Evolutionary conservation across 2,797 vertebrate species (phyloP).

Genomic region (Antennarius maculatus): DNA sequence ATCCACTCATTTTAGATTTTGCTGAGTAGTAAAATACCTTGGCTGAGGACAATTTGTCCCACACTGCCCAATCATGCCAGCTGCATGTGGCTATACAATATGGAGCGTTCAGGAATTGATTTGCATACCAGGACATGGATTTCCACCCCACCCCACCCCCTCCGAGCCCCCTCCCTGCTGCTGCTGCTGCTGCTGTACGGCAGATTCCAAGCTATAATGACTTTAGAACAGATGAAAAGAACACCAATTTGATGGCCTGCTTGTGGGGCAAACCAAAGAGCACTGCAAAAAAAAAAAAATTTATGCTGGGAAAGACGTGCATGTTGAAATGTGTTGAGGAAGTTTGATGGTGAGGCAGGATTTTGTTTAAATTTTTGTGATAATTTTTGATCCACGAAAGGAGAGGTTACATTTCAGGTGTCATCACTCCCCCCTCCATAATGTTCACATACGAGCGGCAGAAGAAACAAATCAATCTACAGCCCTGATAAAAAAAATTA

Average conservation of each 20-base stretch:
- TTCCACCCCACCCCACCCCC: conserved; percentile 39
- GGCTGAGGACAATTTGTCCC: conserved; percentile 75
- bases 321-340: conserved; percentile 22
- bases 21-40: conserved; percentile 79
- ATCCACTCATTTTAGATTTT: conserved; percentile 73
- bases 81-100: conserved; percentile 76
- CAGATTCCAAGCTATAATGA: conserved; percentile 61
- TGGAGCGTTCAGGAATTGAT: conserved; percentile 69
- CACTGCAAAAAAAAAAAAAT: conserved; percentile 7
- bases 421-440: not conserved
- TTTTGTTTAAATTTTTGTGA: conserved; percentile 24
- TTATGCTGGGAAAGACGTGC: conserved; percentile 5
- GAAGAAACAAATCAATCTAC: not conserved
- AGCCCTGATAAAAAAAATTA: conserved; percentile 7
- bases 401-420: conserved; percentile 15
- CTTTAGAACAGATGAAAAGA: conserved; percentile 65
- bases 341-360: conserved; percentile 32
- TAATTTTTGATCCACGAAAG: conserved; percentile 46
- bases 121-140: conserved; percentile 75
- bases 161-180: conserved; percentile 34
- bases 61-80: conserved; percentile 73
- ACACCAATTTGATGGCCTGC: conserved; percentile 53
- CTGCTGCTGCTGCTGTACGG: conserved; percentile 42
- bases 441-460: conserved; percentile 1
- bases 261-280: conserved; percentile 43